Base-by-base conservation (phyloP, 2,797 vertebrate genomes). In the Cyprinella venusta region DNA sequence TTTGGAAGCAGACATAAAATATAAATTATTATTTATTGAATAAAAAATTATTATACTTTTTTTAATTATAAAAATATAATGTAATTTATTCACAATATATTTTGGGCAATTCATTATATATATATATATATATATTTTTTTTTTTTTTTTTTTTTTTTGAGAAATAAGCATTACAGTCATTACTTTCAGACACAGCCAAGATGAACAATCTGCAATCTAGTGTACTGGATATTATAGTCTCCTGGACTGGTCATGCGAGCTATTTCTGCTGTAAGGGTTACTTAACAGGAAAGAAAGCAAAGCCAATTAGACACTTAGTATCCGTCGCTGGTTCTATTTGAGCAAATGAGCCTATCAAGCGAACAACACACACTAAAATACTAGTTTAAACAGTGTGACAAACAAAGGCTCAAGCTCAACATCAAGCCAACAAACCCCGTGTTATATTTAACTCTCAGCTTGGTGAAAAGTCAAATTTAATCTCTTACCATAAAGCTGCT, bases 401-500 rank as follows among this genome's bases (percentile, higher is more conserved):
- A 74, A 81, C 54, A 33, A 61, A 80, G 15, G 6, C 33, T 45
- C 36, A 24, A 15, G 36, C 50, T 80, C 50, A 42, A 40, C 4
- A 6, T 74, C 38, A 48, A 61, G 64, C 75, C 54, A 70, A 78
- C 72, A 71, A 24, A 80, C 71, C 63, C 64, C 61, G 10, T 24
- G 74, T 83, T 80, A 80, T 45, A 65, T 88, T 88, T 26, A 72
- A 86, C 74, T 70, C 72, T 8, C 30, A 79, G 48, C 38, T 69
- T 30, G 42, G 76, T 80, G 68, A 84, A 89, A 90, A 76, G 83
- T 76, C 30, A 85, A 64, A 4, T 71, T 26, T 45, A 40, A 36
- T 5, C n/a, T 90, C 93, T 94, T 92, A 94, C 93, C 93, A 83
- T 86, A 89, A 72, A 92, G 88, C 59, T 86, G 87, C 70, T 90